Base-by-base conservation (phyloP, 2,888 invertebrate species). In the Lasioglossum marginatum region DNA sequence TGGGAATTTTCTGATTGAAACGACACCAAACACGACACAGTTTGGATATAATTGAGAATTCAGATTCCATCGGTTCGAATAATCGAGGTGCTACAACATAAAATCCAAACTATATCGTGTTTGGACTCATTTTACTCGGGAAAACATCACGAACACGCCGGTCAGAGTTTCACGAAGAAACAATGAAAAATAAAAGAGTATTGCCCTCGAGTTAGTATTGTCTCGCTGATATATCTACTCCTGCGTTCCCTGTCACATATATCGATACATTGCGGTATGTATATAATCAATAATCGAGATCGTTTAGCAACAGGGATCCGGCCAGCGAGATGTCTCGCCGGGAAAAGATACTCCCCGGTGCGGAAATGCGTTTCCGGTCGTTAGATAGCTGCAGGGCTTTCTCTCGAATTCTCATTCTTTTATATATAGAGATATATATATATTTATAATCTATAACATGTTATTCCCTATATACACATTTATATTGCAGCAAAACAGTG, bases 381-480 rank as follows among this genome's bases (percentile, higher is more conserved):
- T 92, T 89, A 91, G 76, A 79, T 60, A 73, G 57, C 79, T 78
- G 77, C 80, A n/a, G 45, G 40, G 71, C 77, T 85, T 92, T 92
- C 91, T 92, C 88, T 90, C 90, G 91, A 92, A 92, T 91, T 92
- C 92, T 93, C 92, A 91, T 92, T 92, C 91, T 92, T 92, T 92
- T 92, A 89, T 89, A 82, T 82, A 87, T 88, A 84, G 86, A 88
- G 81, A 83, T 82, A 88, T 87, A 88, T 87, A 88, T 92, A 92
- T 91, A 91, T 91, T 92, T 92, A 91, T 92, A 92, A 89, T 91
- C 89, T 93, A 90, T 93, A 93, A 93, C 91, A 92, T 92, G 86
- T 91, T 92, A 91, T 84, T 91, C 86, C 88, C 93, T 95, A 95
- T 95, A 94, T 95, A 95, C 94, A 95, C 95, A 95, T 94, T 95